Conservation (phyloP, 2,888 invertebrate genomes). For the Magallana nippona region DNA sequence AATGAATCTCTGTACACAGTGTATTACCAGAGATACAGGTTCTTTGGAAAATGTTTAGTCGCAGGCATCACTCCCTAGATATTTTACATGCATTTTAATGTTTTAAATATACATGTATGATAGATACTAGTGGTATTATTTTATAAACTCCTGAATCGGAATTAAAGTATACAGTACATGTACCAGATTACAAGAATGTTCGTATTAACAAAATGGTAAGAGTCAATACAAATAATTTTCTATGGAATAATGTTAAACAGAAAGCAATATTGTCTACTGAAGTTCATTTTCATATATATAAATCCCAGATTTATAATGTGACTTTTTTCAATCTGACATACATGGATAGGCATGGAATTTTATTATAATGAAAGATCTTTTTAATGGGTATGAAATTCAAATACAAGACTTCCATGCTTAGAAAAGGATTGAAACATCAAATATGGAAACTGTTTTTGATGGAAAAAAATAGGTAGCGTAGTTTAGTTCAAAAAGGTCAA, state of each 20-base stretch:
- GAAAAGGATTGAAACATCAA: not conserved
- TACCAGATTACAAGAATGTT: not conserved
- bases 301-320: not conserved
- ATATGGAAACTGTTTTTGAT: not conserved
- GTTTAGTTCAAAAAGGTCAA: not conserved
- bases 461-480: not conserved
- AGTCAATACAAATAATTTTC: no score
- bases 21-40: not conserved
- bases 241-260: no score
- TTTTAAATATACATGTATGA: not conserved
- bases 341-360: constrained; percentile 1
- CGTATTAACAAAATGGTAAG: no score
- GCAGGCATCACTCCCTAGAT: not conserved
- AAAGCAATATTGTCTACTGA: not conserved
- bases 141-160: no score
- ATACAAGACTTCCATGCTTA: constrained; percentile 10
- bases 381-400: constrained; percentile 10
- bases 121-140: not conserved
- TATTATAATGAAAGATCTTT: not conserved
- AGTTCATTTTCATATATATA: not conserved
- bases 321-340: not conserved
- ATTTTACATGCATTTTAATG: constrained; percentile 16
- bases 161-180: not conserved
- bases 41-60: not conserved
- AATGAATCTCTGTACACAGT: not conserved